Base-by-base conservation (phyloP, 2,113 vertebrate genomes). In the Malurus cyaneus region DNA sequence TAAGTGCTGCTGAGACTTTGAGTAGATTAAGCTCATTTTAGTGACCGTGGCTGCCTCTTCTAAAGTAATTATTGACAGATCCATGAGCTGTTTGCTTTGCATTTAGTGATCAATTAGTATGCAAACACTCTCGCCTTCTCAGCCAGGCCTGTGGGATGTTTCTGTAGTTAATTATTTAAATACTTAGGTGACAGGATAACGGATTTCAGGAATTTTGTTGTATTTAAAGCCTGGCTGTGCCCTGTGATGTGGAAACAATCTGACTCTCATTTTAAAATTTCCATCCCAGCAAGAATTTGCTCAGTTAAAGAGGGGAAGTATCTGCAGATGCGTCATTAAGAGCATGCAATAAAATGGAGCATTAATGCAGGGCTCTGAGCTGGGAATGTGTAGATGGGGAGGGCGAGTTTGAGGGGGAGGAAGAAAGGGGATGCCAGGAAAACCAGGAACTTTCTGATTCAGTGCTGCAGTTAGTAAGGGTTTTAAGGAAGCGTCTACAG, bases 251-350 rank as follows among this genome's bases (percentile, higher is more conserved):
- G 88, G 91, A 96, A 97, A 96, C 88, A 87, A 77, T 46, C 67
- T 86, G 87, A 90, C 23, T 93, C 66, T 89, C 89, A 65, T 89
- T 95, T 88, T 84, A 57, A 84, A 95, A 87, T 96, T 87, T 92
- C 59, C 71, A 94, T 96, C 94, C 86, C 94, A 96, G 96, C 93
- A 95, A 97, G 97, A 96, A 83, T 91, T 70, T 67, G 32, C 76
- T 95, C 96, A 69, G 81, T 60, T 72, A 92, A 70, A 94, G 88
- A 80, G 36, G 86, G 70, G 36, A 80, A 93, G 59, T 90, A n/a
- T 96, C 93, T 96, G 88, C 94, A 96, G 87, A 96, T 91, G 96
- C 90, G 50, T 96, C 96, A 96, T 97, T 97, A 96, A 79, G 82
- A 89, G 47, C 59, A 57, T 65, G 72, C 72, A 80, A 89, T 92